These are phyloP conservation scores for Muschampia plurimacula DNA, from an alignment of 2,888 invertebrate species.

Conservation along the genomic window DNA sequence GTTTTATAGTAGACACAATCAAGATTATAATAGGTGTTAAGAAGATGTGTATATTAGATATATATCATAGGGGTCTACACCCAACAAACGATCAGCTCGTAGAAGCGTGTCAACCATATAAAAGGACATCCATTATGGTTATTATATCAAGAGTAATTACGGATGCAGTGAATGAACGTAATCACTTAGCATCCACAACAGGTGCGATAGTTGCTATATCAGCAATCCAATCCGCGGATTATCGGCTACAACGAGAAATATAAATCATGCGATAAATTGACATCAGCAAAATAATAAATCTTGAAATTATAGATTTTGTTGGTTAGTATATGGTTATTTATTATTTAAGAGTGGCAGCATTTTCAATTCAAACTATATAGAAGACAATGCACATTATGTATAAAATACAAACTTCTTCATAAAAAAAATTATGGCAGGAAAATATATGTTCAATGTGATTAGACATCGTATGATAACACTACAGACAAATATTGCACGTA, in stretches of 20 bases:
- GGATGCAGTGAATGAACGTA: slow-evolving; percentile 37
- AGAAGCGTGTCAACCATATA: slow-evolving; percentile 3
- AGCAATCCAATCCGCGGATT: slow-evolving; percentile 24
- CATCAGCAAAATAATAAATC: background rate
- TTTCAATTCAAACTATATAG: background rate
- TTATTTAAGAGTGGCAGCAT: no score
- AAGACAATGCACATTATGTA: background rate
- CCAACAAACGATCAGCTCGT: background rate
- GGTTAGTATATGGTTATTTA: no score
- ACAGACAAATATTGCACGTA: slow-evolving; percentile 1
- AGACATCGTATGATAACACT: background rate
- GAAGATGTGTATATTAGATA: no score
- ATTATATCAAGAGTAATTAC: slow-evolving; percentile 6
- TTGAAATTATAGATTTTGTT: no score
- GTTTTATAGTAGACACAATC: background rate
- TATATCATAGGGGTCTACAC: no score
- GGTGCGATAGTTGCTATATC: slow-evolving; percentile 18
- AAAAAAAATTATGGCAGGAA: background rate
- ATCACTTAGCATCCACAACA: slow-evolving; percentile 21
- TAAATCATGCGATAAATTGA: background rate
- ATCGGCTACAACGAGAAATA: slow-evolving; percentile 8
- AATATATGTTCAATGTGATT: background rate
- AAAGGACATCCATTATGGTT: slow-evolving; percentile 8
- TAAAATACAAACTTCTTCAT: background rate
- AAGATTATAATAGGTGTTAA: background rate